A percentile compares a stretch with the other conserved stretches of the same genome.
Conservation (phyloP, 2,797 vertebrate species). For the Chelidonichthys spinosus region DNA sequence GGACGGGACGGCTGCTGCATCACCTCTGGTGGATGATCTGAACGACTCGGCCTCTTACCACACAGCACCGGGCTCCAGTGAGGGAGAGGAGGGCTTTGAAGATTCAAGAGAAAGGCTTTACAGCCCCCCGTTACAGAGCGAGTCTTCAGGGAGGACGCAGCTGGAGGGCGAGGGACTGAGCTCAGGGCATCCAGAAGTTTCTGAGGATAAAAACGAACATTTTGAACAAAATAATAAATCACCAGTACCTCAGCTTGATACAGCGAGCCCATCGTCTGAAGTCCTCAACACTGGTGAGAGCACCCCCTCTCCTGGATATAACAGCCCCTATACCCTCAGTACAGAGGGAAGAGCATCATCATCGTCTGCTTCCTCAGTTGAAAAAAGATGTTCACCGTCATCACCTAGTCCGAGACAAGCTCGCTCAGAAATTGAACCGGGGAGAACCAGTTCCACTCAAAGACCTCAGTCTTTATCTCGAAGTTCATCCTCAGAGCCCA, state of each 20-base stretch:
- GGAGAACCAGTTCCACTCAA: conserved; percentile 49
- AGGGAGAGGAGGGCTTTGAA: conserved; percentile 86
- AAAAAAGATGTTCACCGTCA: conserved; percentile 61
- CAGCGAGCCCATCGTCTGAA: conserved; percentile 37
- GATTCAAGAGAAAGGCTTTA: conserved; percentile 75
- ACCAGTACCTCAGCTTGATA: conserved; percentile 26
- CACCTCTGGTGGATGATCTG: conserved; percentile 75
- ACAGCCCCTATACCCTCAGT: conserved; percentile 44
- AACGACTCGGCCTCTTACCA: conserved; percentile 86
- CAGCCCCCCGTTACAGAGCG: conserved; percentile 54
- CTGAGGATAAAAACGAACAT: conserved; percentile 36
- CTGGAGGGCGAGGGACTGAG: conserved; percentile 36
- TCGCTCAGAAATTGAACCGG: conserved; percentile 53
- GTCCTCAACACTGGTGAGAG: conserved; percentile 36
- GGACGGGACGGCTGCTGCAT: conserved; percentile 58
- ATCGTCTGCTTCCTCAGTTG: conserved; percentile 60
- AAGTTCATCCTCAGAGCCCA: conserved; percentile 49
- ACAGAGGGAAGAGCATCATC: conserved; percentile 53
- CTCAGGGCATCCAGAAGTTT: conserved; percentile 39
- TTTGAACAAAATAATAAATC: conserved; percentile 53
- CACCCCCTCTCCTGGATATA: conserved; percentile 63
- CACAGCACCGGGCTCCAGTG: conserved; percentile 83
- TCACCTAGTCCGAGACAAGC: conserved; percentile 40
- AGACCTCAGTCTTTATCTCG: conserved; percentile 48
- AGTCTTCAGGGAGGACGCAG: conserved; percentile 43